These are phyloP conservation scores for human DNA, from an alignment of 2,113 vertebrate species.

Conservation along the genomic window GRCh38 chr9:10058001-10058500, in stretches of 20 bases:
- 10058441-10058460: not conserved
- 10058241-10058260: no score
- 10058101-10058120: not conserved
- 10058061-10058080: not conserved
- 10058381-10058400: not conserved
- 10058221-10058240: no score
- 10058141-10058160: not conserved
- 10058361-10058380: not conserved
- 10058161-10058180: not conserved
- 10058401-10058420: not conserved
- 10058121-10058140: not conserved
- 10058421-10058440: not conserved
- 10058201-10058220: no score
- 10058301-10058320: not conserved
- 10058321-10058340: not conserved
- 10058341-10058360: not conserved
- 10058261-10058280: not conserved
- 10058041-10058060: not conserved
- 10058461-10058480: not conserved
- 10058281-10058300: not conserved
- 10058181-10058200: no score
- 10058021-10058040: not conserved
- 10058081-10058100: not conserved
- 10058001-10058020: not conserved
- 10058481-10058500: not conserved